Percentiles rank a stretch among this genome's conserved stretches.
Evolutionary conservation across 1,140 invertebrate genomes (phyloP).

Genomic region (Drosophila nannoptera): DNA sequence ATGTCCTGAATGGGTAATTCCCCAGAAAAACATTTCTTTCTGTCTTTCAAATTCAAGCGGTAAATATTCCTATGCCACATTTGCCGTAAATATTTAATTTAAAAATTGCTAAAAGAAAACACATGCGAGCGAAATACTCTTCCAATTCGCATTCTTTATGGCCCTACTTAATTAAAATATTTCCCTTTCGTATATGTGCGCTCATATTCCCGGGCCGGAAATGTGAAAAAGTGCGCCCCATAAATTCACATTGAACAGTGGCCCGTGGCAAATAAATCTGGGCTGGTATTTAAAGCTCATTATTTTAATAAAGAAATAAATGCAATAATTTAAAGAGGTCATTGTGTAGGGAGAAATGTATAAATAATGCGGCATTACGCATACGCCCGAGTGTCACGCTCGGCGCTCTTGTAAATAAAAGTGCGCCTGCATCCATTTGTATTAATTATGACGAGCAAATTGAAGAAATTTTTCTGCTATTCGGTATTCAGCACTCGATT

Average conservation of each 20-base stretch:
- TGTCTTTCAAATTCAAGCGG: too few species aligned
- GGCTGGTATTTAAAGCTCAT: conserved; percentile 32
- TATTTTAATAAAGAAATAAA: conserved; percentile 69
- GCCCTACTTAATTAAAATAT: conserved; percentile 42
- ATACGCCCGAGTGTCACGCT: conserved; percentile 5
- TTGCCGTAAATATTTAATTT: not conserved
- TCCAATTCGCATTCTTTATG: not conserved
- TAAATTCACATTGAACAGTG: conserved; percentile 36
- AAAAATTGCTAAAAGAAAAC: not conserved
- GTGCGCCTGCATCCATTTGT: not conserved
- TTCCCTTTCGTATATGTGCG: conserved; percentile 1
- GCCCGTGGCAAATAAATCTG: conserved; percentile 43
- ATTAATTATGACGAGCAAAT: not conserved
- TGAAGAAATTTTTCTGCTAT: not conserved
- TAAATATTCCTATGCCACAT: not conserved
- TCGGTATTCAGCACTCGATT: not conserved
- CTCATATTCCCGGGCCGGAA: not conserved
- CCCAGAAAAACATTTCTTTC: too few species aligned
- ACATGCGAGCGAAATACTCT: too few species aligned
- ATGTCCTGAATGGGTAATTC: too few species aligned
- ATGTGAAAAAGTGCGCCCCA: conserved; percentile 36
- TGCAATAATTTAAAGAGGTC: conserved; percentile 34
- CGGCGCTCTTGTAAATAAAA: not conserved
- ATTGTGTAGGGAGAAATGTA: not conserved
- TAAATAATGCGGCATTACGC: conserved; percentile 18